Base-by-base conservation (phyloP, 2,797 vertebrate genomes). In the Amphiprion clarkii region DNA sequence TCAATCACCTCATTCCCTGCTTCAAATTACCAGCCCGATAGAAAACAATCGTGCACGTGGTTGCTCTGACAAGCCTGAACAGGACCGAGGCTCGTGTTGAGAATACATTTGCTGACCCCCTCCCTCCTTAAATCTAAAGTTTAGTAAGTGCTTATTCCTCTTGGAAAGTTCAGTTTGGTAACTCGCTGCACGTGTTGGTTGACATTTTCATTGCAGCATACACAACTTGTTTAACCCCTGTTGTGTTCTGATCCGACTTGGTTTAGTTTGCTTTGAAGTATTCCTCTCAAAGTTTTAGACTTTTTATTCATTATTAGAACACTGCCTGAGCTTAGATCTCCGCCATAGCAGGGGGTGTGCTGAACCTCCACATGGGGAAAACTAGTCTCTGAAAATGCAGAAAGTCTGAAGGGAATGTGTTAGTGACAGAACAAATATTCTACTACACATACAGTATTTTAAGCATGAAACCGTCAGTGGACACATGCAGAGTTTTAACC, bases 401-500 rank as follows among this genome's bases (percentile, higher is more conserved):
- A 52, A 19, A 27, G 36, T 64, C 29, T 55, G 9, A 60, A 49
- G 13, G 10, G 19, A 60, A 53, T 25, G 13, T 52, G 56, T 48
- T 36, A 52, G 4, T n/a, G 58, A 59, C 46, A 55, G 31, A 54
- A 59, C 51, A 79, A 51, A 59, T 33, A 27, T 66, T n/a, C 54
- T 13, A 29, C 8, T 19, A 21, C 29, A 49, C 39, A n/a, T 4
- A 31, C 31, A 31, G 31, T 25, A 63, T 58, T 67, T 71, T 40
- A 36, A 52, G 44, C 31, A 56, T 14, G 19, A 63, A 44, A 19
- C 39, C 33, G 13, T 72, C 57, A 44, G 21, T 27, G 4, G 12
- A 27, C 27, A 54, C 67, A 29, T 70, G 75, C 51, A 21, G 66
- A 61, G 69, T 55, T 65, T 60, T 69, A 49, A 52, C 49, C 59